Conservation (phyloP, 2,797 vertebrate species). For the Steatocranus sp. region DNA sequence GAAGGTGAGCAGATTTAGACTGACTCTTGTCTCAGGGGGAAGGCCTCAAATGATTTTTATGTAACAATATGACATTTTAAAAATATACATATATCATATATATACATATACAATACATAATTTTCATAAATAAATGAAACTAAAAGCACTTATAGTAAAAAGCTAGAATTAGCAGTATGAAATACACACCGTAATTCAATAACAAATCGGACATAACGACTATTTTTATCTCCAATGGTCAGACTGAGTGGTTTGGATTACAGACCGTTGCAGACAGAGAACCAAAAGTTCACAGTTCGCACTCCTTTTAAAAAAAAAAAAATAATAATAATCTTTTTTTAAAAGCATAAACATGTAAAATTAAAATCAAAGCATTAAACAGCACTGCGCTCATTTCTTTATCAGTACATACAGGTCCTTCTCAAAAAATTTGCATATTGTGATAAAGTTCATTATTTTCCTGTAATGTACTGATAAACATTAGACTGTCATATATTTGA, state of each 20-base stretch:
- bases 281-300: neutral
- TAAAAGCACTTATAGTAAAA: neutral
- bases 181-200: neutral
- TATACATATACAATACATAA: neutral
- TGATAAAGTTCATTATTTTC: too few species aligned
- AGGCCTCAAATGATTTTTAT: neutral
- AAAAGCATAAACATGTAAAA: neutral
- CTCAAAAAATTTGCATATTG: too few species aligned
- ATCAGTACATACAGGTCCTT: neutral
- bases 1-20: neutral
- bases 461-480: too few species aligned
- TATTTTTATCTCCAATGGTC: neutral
- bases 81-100: neutral
- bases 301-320: neutral
- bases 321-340: too few species aligned
- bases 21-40: neutral
- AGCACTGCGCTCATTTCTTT: neutral
- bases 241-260: neutral
- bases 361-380: neutral
- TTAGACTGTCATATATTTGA: too few species aligned
- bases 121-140: neutral
- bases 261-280: neutral
- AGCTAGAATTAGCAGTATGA: neutral
- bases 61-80: neutral
- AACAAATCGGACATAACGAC: neutral